Evolutionary conservation across 2,113 vertebrate species (phyloP).

Genomic region (Talpa occidentalis): DNA sequence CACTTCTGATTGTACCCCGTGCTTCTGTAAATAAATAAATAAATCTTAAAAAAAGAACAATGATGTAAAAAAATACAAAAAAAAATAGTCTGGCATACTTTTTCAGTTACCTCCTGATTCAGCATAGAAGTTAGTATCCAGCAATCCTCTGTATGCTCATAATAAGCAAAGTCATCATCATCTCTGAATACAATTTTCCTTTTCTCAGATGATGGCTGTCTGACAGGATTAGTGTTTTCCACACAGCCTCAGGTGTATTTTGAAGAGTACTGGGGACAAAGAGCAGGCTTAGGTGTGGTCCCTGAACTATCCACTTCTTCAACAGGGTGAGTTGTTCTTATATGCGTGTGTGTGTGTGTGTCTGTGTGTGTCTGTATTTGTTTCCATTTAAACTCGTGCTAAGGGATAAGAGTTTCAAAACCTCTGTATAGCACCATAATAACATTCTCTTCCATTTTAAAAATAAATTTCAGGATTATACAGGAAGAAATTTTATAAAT

Average conservation of each 20-base stretch:
- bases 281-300: neutral
- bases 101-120: too few species aligned
- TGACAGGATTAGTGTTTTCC: neutral
- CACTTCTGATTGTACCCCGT: too few species aligned
- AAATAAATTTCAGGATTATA: neutral
- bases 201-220: neutral
- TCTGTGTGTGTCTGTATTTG: too few species aligned
- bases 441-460: neutral
- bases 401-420: neutral
- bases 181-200: neutral
- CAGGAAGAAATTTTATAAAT: neutral
- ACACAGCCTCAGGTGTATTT: neutral
- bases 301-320: neutral
- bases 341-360: neutral
- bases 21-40: too few species aligned
- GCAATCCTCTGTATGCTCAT: too few species aligned
- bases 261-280: neutral
- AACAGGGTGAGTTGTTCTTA: neutral
- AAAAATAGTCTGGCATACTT: too few species aligned
- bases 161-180: too few species aligned
- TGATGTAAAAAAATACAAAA: too few species aligned
- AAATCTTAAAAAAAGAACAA: too few species aligned
- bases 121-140: too few species aligned
- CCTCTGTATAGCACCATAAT: accelerated
- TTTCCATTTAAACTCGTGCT: neutral